Evolutionary conservation across 2,888 invertebrate species (phyloP), one percentile per base, ranked within the genome.

Genomic region (Drosophila nr. fundita): DNA sequence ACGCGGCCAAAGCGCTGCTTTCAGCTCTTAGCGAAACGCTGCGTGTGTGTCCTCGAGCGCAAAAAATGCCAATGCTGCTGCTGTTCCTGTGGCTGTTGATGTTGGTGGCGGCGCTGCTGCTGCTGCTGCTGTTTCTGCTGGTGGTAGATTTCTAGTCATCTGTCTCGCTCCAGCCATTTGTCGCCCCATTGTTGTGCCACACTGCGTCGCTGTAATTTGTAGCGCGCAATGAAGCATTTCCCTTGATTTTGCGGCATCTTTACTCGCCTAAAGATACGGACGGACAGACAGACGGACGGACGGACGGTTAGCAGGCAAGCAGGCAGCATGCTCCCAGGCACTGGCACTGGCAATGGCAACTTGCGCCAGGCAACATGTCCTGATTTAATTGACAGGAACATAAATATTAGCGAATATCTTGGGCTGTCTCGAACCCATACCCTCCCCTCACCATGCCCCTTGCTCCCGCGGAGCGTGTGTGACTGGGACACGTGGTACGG

Each of bases 331-430:
- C 60, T 52, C 49, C 50, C 45, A 58, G 66, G 55, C 54, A 34
- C 21, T 45, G 21, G 34, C 45, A 50, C 15, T 72, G 54, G 63
- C 66, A 34, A 18, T 68, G 65, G 68, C 67, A 54, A 66, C 70
- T 66, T 74, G 69, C 52, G 58, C 53, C 78, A 64, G 68, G 78
- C 80, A 85, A 80, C 86, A 90, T 91, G 91, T 90, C 90, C 89
- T 91, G 92, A 92, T 92, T 92, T 92, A 92, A 92, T 92, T 92
- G 92, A 92, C 92, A 92, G 91, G 86, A 91, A 91, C 92, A 91
- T 91, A 91, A 91, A 91, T 91, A 91, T 91, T 90, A 92, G 92
- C 89, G 82, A 79, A 87, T 87, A 90, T 87, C 90, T 90, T 89
- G 69, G 76, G 75, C 73, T 79, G 76, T 61, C 61, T 63, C 63